Conservation (phyloP, 1,140 invertebrate species). For the Orussus abietinus region DNA sequence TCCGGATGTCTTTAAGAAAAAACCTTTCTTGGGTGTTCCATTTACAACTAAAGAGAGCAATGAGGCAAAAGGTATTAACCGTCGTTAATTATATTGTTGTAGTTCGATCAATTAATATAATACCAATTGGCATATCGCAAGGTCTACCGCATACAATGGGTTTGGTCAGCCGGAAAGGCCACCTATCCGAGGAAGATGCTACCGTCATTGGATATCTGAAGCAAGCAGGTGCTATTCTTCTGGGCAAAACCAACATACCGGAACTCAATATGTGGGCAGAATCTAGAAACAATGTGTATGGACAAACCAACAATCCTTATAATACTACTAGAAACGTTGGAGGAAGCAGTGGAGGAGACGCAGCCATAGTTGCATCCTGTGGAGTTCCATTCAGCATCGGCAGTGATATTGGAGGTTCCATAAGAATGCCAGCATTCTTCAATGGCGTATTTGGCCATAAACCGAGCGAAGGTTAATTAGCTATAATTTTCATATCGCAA, state of each 20-base stretch:
- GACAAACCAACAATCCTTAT: conserved; percentile 91
- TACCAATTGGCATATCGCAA: conserved; percentile 50
- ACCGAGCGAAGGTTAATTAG: conserved; percentile 64
- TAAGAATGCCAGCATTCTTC: conserved; percentile 91
- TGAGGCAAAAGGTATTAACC: conserved; percentile 52
- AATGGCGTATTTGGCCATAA: conserved; percentile 94
- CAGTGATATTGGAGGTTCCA: conserved; percentile 90
- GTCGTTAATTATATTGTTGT: conserved; percentile 8
- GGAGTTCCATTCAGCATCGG: conserved; percentile 84
- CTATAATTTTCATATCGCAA: conserved; percentile 4
- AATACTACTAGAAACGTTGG: conserved; percentile 76
- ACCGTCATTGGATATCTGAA: conserved; percentile 70
- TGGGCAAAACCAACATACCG: conserved; percentile 91
- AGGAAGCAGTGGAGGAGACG: conserved; percentile 83
- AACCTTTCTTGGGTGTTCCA: conserved; percentile 74
- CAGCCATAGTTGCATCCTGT: conserved; percentile 65
- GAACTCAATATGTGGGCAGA: conserved; percentile 87
- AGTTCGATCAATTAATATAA: conserved; percentile 50
- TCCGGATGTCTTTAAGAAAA: conserved; percentile 53
- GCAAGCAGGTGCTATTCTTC: conserved; percentile 79
- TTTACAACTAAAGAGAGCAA: conserved; percentile 76
- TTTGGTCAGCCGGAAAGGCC: conserved; percentile 53
- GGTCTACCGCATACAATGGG: conserved; percentile 69
- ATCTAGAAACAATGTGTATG: conserved; percentile 85
- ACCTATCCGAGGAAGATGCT: conserved; percentile 68